A percentile compares a stretch with the other conserved stretches of the same genome.
Conservation (phyloP, 2,797 vertebrate species). For the Cryptoprocta ferox region DNA sequence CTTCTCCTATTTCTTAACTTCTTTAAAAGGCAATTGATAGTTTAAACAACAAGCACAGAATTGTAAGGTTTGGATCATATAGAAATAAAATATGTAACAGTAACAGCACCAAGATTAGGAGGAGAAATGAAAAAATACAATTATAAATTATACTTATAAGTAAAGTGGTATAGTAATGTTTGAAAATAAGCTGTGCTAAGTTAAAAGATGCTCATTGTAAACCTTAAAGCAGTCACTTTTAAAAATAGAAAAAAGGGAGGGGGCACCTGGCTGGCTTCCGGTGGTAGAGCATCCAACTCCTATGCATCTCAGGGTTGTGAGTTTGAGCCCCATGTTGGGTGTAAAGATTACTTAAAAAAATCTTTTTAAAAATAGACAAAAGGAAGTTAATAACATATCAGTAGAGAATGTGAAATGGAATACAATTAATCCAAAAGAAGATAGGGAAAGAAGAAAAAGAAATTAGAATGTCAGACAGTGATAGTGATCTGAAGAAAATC, state of each 20-base stretch:
- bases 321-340: not conserved
- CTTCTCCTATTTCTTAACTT: constrained; percentile 5
- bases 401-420: not conserved
- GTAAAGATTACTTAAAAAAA: not conserved
- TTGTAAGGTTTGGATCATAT: not conserved
- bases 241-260: not conserved
- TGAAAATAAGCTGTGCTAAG: not conserved
- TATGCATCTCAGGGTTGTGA: not conserved
- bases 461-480: not conserved
- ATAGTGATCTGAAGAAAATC: not conserved
- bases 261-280: not conserved
- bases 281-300: not conserved
- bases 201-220: not conserved
- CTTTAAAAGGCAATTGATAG: not conserved
- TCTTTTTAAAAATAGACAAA: not conserved
- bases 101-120: not conserved
- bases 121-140: not conserved
- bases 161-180: not conserved
- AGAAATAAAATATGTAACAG: not conserved
- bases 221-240: not conserved
- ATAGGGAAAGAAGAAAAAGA: not conserved
- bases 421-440: not conserved
- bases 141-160: not conserved
- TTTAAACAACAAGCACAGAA: not conserved
- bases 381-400: not conserved